These are phyloP conservation scores for Timema podura DNA, from an alignment of 2,888 invertebrate genomes.

Conservation along the genomic window DNA sequence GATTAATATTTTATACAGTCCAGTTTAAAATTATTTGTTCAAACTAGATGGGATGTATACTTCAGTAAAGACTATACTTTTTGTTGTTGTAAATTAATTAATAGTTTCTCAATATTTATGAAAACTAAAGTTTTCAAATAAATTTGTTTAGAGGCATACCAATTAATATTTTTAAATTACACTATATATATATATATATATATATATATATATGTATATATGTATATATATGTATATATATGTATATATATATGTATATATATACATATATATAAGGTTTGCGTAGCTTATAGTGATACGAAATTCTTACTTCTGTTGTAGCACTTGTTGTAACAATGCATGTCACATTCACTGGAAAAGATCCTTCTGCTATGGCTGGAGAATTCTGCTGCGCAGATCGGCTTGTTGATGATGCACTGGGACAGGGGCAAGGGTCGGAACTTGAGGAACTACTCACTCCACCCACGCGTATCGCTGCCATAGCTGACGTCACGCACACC, in stretches of 20 bases:
- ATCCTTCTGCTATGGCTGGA: neutral
- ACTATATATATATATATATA: constrained; percentile 14
- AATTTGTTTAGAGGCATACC: no score
- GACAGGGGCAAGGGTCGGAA: neutral
- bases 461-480: no score
- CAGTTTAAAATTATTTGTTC: no score
- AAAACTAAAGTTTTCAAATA: no score
- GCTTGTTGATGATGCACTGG: constrained; percentile 18
- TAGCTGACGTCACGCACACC: no score
- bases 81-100: no score
- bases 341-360: constrained; percentile 19
- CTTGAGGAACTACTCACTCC: no score
- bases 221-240: constrained; percentile 26
- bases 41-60: no score
- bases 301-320: constrained; percentile 13
- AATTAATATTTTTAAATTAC: neutral
- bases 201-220: constrained; percentile 31
- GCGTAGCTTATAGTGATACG: neutral
- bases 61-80: no score
- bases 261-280: constrained; percentile 1
- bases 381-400: constrained; percentile 11
- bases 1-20: no score
- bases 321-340: constrained; percentile 22
- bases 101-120: no score
- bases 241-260: constrained; percentile 1